A percentile compares a stretch with the other conserved stretches of the same genome.
Conservation (phyloP, 1,140 invertebrate species). For the Caerostris extrusa region DNA sequence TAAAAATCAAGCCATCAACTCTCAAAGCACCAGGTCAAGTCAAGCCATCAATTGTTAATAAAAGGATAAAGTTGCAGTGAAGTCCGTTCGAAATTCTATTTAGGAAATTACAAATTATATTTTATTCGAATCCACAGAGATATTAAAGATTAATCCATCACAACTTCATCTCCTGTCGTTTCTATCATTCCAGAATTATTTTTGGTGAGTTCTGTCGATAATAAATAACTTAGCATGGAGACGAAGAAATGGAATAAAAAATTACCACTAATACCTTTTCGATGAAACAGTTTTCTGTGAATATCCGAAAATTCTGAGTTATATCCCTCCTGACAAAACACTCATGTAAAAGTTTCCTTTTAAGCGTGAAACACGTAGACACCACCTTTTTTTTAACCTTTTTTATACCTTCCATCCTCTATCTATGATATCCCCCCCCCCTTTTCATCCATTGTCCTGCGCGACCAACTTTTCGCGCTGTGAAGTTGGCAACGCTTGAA, state of each 20-base stretch:
- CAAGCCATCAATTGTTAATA: too few relatives aligned
- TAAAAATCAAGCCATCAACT: too few relatives aligned
- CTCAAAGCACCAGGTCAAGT: too few relatives aligned
- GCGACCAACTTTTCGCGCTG: conserved; percentile 15
- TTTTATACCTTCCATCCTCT: background rate
- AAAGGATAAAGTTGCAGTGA: too few relatives aligned
- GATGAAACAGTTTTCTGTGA: background rate
- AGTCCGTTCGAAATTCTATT: too few relatives aligned
- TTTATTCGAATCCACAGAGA: background rate
- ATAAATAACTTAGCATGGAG: background rate
- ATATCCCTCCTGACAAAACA: background rate
- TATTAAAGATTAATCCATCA: background rate
- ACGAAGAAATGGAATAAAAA: background rate
- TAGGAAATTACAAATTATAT: background rate
- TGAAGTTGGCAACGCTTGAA: conserved; percentile 65
- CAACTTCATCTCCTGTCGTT: background rate
- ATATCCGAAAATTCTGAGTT: conserved; percentile 11
- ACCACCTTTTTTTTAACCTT: background rate
- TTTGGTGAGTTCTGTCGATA: background rate
- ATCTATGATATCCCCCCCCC: background rate
- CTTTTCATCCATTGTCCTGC: background rate
- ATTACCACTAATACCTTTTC: background rate
- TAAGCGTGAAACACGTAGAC: conserved; percentile 41
- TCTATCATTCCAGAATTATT: background rate
- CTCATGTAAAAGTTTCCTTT: conserved; percentile 29